Base-by-base conservation (phyloP, 2,113 vertebrate species). In the Ailuropoda melanoleuca region DNA sequence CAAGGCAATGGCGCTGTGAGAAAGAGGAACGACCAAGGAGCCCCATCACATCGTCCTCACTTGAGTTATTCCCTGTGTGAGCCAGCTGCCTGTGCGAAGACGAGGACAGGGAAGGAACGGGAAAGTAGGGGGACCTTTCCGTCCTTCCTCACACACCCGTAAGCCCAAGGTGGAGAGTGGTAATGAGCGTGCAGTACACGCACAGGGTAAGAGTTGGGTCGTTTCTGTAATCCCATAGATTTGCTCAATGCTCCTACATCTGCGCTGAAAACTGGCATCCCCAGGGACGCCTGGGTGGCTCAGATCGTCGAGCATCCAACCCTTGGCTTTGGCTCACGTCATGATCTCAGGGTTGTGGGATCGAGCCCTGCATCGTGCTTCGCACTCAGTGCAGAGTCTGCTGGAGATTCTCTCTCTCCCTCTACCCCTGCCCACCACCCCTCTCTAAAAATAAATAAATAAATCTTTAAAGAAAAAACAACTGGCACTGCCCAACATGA, bases 131-230 rank as follows among this genome's bases (percentile, higher is more conserved):
- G 23, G 55, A 1, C 7, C 70, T 84, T 34, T 83, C 31, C 1
- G 10, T 34, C 46, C 75, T 48, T 84, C 37, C 48, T 50, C 23
- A 24, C 55, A 21, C 6, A 9, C 3, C 39, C 9, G 8, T 12
- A 66, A 85, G 29, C 29, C 62, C 50, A 78, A 84, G 10, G 15
- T 11, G 72, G 53, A 72, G 11, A 39, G 46, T 6, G 1, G 60
- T 1, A 1, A 46, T 1, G 53, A 77, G 60, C 1, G 43, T 24
- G 15, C 48, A 50, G 31, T 0, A 24, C 43, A 39, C 1, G 8
- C 1, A 6, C 6, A 70, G 24, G 66, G 29, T 15, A n/a, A 0
- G 77, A 68, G 58, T 6, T 4, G 6, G 2, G 5, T 85, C 37
- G 15, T 43, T 64, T 84, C 55, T 72, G 11, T 19, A 39, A 80